These are phyloP conservation scores for Ataeniobius toweri DNA, from an alignment of 2,797 vertebrate species.

Conservation along the genomic window DNA sequence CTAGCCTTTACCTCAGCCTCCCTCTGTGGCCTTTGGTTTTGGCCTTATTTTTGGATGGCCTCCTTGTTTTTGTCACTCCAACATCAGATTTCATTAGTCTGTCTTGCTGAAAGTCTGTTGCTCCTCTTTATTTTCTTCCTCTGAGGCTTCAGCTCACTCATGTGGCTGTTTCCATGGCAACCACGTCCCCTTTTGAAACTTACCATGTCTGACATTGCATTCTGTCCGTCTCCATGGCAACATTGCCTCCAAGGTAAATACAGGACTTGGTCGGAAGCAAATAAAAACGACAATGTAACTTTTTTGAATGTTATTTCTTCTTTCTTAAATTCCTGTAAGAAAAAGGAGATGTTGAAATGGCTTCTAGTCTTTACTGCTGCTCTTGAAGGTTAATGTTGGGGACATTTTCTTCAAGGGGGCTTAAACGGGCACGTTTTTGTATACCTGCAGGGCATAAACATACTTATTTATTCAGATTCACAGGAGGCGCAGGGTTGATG, in stretches of 20 bases:
- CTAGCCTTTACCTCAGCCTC: constrained; percentile 2
- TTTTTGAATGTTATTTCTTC: constrained; percentile 3
- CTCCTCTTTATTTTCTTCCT: constrained; percentile 39
- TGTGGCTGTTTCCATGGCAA: constrained; percentile 80
- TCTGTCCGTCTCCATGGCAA: constrained; percentile 75
- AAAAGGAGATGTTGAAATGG: constrained; percentile 2
- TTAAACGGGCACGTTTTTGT: constrained; percentile 26
- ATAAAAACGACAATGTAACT: constrained; percentile 31
- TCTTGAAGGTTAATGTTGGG: constrained; percentile 16
- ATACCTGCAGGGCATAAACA: constrained; percentile 23
- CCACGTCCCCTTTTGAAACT: constrained; percentile 69
- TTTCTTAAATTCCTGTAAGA: neutral
- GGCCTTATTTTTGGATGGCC: neutral
- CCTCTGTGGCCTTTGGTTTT: constrained; percentile 11
- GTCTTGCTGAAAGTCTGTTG: constrained; percentile 34
- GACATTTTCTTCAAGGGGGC: constrained; percentile 18
- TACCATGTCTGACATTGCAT: constrained; percentile 71
- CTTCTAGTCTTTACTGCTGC: neutral
- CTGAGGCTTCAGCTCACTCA: constrained; percentile 53
- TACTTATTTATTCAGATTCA: constrained; percentile 41
- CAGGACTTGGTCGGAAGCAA: constrained; percentile 47
- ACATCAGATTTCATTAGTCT: constrained; percentile 25
- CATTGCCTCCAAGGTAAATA: constrained; percentile 60
- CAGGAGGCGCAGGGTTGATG: constrained; percentile 23
- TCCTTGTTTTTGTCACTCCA: constrained; percentile 14